phyloP scores from a whole-genome alignment of 2,797 vertebrate species.

The Tangara arthus region DNA sequence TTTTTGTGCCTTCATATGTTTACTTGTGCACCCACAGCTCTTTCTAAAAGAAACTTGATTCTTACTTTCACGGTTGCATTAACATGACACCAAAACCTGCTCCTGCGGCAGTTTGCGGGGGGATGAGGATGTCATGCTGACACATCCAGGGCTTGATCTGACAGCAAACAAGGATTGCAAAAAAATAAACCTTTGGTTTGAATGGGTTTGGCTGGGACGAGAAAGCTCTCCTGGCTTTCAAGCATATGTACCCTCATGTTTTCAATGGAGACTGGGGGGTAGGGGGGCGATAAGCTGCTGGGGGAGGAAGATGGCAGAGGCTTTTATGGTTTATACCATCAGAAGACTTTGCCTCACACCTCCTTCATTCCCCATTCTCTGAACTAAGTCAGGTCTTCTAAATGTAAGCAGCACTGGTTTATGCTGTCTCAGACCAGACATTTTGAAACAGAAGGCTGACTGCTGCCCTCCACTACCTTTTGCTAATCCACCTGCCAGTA shows the following conservation, averaged over 20 bases:
- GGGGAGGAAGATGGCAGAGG: background rate
- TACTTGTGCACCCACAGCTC: background rate
- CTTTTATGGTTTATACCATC: background rate
- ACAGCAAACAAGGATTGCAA: slow-evolving; percentile 12
- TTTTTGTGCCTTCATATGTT: background rate
- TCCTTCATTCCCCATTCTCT: background rate
- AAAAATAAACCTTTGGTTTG: background rate
- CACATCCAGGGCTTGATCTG: slow-evolving; percentile 45
- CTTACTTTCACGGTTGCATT: slow-evolving; percentile 3
- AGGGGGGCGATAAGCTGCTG: background rate
- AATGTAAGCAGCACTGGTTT: background rate
- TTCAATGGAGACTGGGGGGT: background rate
- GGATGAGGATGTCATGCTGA: slow-evolving; percentile 21
- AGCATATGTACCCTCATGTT: background rate
- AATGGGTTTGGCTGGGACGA: background rate
- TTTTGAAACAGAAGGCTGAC: background rate
- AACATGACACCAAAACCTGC: slow-evolving; percentile 35
- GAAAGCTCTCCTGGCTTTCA: background rate
- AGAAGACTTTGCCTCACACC: background rate
- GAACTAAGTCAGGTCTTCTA: background rate
- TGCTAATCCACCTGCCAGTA: background rate
- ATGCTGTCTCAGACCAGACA: background rate
- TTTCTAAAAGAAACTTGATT: slow-evolving; percentile 19
- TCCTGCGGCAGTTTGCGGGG: background rate
- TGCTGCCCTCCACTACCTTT: background rate